Conservation (phyloP, 2,888 invertebrate species). For the Dusona sp. region DNA sequence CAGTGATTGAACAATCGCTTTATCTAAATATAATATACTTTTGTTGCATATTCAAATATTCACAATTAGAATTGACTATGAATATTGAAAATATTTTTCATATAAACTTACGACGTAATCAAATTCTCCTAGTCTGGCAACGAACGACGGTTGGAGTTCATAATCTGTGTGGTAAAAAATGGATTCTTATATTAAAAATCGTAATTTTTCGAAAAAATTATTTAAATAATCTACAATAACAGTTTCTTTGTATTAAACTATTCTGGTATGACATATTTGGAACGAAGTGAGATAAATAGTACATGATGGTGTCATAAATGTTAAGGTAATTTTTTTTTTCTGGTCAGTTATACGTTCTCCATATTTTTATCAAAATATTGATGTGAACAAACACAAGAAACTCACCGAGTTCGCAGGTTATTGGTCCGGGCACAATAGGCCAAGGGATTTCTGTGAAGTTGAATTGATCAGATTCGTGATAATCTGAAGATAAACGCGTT, state of each 20-base stretch:
- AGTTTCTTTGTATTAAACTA: neutral
- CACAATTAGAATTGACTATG: too few relatives aligned
- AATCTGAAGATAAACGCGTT: neutral
- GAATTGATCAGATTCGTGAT: neutral
- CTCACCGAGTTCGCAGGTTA: conserved; percentile 56
- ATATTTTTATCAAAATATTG: neutral
- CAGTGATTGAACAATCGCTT: neutral
- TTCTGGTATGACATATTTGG: neutral
- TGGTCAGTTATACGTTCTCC: neutral
- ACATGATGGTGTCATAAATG: neutral
- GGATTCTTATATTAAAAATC: conserved; percentile 5
- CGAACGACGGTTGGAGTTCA: conserved; percentile 58
- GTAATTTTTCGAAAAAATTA: neutral
- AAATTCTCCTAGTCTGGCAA: conserved; percentile 62
- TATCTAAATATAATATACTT: neutral
- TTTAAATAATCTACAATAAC: neutral
- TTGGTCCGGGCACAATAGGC: conserved; percentile 65
- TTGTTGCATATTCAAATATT: neutral
- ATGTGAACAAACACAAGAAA: neutral
- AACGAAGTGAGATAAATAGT: neutral
- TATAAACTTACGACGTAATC: conserved; percentile 58
- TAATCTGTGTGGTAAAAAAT: conserved; percentile 36
- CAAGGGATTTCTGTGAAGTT: conserved; percentile 50
- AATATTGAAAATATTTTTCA: neutral
- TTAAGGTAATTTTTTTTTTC: neutral